These are phyloP conservation scores for Scylla paramamosain DNA, from an alignment of 1,140 invertebrate genomes.

Conservation along the genomic window DNA sequence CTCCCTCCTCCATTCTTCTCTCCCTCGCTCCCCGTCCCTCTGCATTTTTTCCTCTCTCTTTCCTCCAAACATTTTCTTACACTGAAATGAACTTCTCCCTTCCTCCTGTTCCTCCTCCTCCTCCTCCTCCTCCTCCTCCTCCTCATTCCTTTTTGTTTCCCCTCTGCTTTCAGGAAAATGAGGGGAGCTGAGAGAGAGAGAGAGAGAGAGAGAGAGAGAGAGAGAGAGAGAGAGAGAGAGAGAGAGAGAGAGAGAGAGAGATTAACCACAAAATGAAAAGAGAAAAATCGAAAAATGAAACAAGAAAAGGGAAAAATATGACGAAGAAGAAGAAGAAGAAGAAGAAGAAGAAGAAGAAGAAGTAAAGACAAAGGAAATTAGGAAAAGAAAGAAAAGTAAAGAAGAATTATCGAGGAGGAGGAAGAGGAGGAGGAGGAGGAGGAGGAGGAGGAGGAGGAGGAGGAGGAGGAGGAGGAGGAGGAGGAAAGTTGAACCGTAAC, in stretches of 20 bases:
- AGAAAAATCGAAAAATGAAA: no score
- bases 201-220: slow-evolving; percentile 34
- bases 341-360: no score
- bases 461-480: slow-evolving; percentile 10
- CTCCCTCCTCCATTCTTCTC: background rate
- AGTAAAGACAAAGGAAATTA: no score
- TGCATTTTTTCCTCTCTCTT: background rate
- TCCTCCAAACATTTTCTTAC: slow-evolving; percentile 14
- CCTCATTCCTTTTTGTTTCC: background rate
- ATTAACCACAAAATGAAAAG: background rate
- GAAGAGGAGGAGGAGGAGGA: background rate
- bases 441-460: background rate
- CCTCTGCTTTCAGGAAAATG: background rate
- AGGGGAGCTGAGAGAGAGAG: background rate
- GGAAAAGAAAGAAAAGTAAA: no score
- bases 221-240: slow-evolving; percentile 24
- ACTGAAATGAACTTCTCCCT: background rate
- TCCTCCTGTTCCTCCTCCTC: background rate
- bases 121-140: background rate
- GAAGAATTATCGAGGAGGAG: background rate
- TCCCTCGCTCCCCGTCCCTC: background rate
- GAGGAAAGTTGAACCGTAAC: no score
- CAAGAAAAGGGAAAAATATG: no score
- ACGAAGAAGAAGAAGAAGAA: no score
- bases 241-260: background rate